Evolutionary conservation across 30 jellyfish, hydroid and myxozoan species (phyloP).

Genomic region (Chrysaora quinquecirrha): DNA sequence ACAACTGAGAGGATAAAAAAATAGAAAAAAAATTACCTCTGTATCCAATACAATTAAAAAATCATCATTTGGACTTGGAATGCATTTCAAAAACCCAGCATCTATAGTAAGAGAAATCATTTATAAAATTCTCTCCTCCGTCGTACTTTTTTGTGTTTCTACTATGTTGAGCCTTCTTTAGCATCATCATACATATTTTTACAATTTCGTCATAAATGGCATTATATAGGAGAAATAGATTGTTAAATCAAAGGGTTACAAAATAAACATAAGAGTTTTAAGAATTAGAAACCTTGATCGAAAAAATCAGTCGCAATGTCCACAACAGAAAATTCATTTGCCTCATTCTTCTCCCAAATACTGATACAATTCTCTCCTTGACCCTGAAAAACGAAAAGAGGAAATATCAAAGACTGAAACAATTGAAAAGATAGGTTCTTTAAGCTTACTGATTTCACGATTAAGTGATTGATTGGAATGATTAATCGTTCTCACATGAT

Average conservation of each 20-base stretch:
- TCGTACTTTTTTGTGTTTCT: too few species aligned
- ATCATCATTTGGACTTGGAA: constrained; percentile 71
- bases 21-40: constrained; percentile 32
- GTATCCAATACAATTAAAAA: constrained; percentile 74
- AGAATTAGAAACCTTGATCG: constrained; percentile 41
- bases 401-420: too few species aligned
- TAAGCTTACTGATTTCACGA: too few species aligned
- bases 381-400: constrained; percentile 72
- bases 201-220: too few species aligned
- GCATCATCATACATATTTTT: too few species aligned
- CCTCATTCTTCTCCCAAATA: constrained; percentile 64
- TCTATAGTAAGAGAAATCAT: constrained; percentile 39
- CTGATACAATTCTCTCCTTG: constrained; percentile 78
- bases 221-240: not conserved
- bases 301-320: constrained; percentile 36
- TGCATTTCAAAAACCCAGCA: constrained; percentile 67
- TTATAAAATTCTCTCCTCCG: too few species aligned
- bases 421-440: too few species aligned
- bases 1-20: too few species aligned
- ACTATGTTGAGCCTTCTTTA: too few species aligned
- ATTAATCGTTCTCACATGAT: too few species aligned
- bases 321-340: constrained; percentile 27
- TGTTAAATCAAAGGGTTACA: not conserved
- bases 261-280: not conserved
- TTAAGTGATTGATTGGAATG: too few species aligned